phyloP scores from a whole-genome alignment of 1,140 invertebrate species.

The Papilio aristodemus region DNA sequence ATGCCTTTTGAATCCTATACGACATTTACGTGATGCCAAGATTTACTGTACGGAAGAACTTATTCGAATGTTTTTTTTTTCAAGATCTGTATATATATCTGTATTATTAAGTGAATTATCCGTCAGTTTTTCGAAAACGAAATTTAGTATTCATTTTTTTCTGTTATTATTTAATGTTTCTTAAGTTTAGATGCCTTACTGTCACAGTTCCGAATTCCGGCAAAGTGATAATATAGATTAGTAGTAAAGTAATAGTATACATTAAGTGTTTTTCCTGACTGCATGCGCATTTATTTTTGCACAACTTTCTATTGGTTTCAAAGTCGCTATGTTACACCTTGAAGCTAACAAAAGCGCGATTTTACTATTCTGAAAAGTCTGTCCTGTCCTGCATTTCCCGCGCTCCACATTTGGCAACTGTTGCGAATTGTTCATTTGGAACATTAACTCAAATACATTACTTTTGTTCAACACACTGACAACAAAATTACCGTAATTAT shows the following conservation, averaged over 20 bases:
- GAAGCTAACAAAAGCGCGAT: neutral
- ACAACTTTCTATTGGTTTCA: neutral
- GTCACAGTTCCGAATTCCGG: too few relatives aligned
- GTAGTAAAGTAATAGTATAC: too few relatives aligned
- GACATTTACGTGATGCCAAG: constrained; percentile 12
- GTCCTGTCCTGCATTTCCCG: neutral
- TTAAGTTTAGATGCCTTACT: too few relatives aligned
- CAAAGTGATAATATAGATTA: too few relatives aligned
- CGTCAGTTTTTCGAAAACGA: neutral
- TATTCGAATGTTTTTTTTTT: neutral
- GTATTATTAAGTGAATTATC: too few relatives aligned
- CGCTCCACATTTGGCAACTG: constrained; percentile 14
- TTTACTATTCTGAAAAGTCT: neutral
- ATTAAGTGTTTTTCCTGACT: too few relatives aligned
- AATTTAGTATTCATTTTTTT: neutral
- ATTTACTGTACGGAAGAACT: neutral
- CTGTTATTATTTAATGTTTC: too few relatives aligned
- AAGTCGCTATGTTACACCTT: neutral
- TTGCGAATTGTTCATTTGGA: constrained; percentile 20
- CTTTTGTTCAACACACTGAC: constrained; percentile 16
- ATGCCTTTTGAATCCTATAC: constrained; percentile 22
- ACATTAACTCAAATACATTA: constrained; percentile 24
- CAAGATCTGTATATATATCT: too few relatives aligned
- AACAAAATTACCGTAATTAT: constrained; percentile 24
- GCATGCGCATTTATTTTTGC: too few relatives aligned